These are phyloP conservation scores for Cephus rjabovi DNA, from an alignment of 2,888 invertebrate species.

Conservation along the genomic window DNA sequence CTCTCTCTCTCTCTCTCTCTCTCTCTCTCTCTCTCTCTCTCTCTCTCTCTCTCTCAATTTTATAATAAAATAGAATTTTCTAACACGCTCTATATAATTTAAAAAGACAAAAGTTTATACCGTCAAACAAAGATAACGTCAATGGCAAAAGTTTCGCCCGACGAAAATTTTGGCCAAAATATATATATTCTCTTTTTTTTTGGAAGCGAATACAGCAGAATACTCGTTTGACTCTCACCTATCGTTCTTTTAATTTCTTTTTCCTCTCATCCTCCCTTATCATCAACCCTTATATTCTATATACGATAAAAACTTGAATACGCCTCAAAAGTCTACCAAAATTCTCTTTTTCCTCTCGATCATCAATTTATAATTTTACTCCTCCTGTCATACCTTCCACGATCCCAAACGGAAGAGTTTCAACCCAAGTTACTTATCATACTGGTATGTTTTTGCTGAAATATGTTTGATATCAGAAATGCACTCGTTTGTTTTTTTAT, in stretches of 20 bases:
- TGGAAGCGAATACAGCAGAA: not conserved
- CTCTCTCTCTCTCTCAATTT: constrained; percentile 10
- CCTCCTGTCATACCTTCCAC: not conserved
- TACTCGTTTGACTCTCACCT: not conserved
- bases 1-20: too few relatives aligned
- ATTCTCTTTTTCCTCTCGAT: not conserved
- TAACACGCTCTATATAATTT: constrained; percentile 39
- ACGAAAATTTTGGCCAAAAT: not conserved
- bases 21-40: too few relatives aligned
- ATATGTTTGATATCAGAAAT: constrained; percentile 1
- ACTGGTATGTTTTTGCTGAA: constrained; percentile 2
- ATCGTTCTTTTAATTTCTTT: not conserved
- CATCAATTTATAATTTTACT: not conserved
- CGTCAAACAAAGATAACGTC: not conserved
- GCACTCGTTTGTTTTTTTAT: not conserved
- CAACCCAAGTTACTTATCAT: not conserved
- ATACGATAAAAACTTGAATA: not conserved
- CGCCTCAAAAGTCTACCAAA: not conserved
- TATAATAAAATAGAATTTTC: constrained; percentile 57
- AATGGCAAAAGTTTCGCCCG: not conserved
- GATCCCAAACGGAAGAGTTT: not conserved
- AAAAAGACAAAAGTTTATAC: not conserved
- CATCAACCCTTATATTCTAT: not conserved
- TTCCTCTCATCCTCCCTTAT: not conserved
- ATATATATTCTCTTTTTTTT: not conserved